Conservation (phyloP, 2,797 vertebrate genomes). For the Cyprinodon diabolis region DNA sequence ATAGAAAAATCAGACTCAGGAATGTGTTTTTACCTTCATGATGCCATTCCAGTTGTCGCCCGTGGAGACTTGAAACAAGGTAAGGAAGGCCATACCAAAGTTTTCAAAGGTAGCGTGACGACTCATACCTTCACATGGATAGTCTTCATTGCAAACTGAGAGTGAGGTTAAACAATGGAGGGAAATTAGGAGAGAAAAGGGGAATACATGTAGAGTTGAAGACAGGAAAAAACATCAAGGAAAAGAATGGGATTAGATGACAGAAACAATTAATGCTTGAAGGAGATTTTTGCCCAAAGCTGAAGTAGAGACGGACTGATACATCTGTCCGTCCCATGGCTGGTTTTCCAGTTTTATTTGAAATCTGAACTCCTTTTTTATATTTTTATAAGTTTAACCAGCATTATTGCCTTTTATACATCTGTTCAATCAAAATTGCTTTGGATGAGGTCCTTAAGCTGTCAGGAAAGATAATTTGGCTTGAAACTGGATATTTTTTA, state of each 20-base stretch:
- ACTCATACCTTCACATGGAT: constrained; percentile 98
- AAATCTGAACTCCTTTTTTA: background rate
- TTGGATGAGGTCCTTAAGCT: background rate
- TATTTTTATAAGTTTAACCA: background rate
- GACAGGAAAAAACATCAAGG: constrained; percentile 13
- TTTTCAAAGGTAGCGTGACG: constrained; percentile 98
- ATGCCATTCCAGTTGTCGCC: constrained; percentile 99
- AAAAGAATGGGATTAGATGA: constrained; percentile 1
- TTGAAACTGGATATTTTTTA: constrained; percentile 56
- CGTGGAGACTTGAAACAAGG: constrained; percentile 96
- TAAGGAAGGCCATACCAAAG: constrained; percentile 99
- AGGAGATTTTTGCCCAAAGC: constrained; percentile 6
- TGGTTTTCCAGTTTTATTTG: background rate
- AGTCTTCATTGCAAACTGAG: constrained; percentile 93
- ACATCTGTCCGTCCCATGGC: background rate
- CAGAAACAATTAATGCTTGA: constrained; percentile 8
- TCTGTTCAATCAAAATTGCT: background rate
- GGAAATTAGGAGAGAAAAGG: constrained; percentile 19
- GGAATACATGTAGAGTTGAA: constrained; percentile 20
- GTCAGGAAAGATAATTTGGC: constrained; percentile 27
- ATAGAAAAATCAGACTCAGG: background rate
- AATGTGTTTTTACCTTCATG: constrained; percentile 95
- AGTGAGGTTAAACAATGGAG: constrained; percentile 27
- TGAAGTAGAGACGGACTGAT: background rate
- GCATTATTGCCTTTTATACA: background rate